Base-by-base conservation (phyloP, 2,888 invertebrate genomes). In the Sclerodermus sp. region DNA sequence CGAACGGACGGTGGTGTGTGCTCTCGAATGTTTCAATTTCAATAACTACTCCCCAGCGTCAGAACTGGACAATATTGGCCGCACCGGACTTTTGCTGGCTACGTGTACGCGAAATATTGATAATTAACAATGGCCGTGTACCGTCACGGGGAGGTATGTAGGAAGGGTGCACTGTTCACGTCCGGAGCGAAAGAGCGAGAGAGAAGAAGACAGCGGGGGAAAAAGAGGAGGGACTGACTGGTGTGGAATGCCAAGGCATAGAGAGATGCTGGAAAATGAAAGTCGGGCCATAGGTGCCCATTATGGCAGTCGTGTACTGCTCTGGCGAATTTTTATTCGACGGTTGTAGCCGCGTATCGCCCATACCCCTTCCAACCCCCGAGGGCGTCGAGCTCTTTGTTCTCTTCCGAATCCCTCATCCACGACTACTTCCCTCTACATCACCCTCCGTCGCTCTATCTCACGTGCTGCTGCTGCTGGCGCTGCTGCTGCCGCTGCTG, bases 1-100 rank as follows among this genome's bases (percentile, higher is more conserved):
- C 55, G 55, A 51, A 49, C 51, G 51, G 58, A 57, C 67, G 48
- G 44, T 55, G 53, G 62, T 65, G 67, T 67, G 69, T 65, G 62
- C 60, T 49, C 45, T 68, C 67, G 70, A 74, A 75, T 78, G 77
- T 77, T 78, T 78, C 77, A 77, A 77, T 78, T 78, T 78, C 79
- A 78, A 78, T 78, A 78, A 79, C 76, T 77, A 69, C 74, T 78
- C 79, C 79, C 78, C 66, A 72, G 78, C 72, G 76, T 73, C 72
- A 60, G 64, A 12, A 58, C 58, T 57, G 64, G 60, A 64, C 65
- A 62, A 64, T 64, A 65, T 64, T 65, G 66, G 59, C 65, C 59
- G 66, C 55, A 56, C 58, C 62, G 63, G 66, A 64, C 66, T 67
- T 70, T 66, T 65, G 62, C 64, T 59, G 55, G 54, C 59, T 60